Evolutionary conservation across 2,113 vertebrate species (phyloP).

Genomic region (Crotalus helleri): DNA sequence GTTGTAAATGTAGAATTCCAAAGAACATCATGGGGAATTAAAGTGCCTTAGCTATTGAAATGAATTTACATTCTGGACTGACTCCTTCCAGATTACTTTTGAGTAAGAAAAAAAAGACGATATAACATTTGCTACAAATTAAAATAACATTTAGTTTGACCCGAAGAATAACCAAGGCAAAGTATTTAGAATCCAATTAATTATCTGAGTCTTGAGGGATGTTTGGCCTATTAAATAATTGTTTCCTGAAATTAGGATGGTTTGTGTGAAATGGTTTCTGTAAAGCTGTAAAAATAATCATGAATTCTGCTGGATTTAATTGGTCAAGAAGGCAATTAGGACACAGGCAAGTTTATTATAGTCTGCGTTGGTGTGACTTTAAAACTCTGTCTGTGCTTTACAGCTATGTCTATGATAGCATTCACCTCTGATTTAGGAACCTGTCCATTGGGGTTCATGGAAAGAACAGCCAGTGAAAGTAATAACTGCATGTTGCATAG

Average conservation of each 20-base stretch:
- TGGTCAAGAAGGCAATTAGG: background rate
- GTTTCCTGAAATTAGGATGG: background rate
- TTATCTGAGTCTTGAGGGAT: background rate
- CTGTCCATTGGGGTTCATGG: background rate
- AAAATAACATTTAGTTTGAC: background rate
- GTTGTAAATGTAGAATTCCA: background rate
- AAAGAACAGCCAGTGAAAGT: background rate
- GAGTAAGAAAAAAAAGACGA: background rate
- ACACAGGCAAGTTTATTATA: background rate
- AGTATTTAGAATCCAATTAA: conserved; percentile 1
- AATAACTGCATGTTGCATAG: background rate
- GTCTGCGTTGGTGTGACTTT: background rate
- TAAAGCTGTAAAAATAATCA: background rate
- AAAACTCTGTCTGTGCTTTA: background rate
- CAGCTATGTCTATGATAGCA: background rate
- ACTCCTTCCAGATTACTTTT: background rate
- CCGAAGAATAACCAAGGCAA: background rate
- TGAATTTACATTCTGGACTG: background rate
- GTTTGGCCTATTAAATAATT: background rate
- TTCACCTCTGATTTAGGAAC: background rate
- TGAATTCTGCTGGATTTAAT: background rate
- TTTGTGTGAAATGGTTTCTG: background rate
- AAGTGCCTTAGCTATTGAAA: background rate
- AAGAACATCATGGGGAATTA: background rate
- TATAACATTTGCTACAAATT: background rate